These are phyloP conservation scores for Heliconius hermathena DNA, from an alignment of 1,140 invertebrate genomes.

Conservation along the genomic window DNA sequence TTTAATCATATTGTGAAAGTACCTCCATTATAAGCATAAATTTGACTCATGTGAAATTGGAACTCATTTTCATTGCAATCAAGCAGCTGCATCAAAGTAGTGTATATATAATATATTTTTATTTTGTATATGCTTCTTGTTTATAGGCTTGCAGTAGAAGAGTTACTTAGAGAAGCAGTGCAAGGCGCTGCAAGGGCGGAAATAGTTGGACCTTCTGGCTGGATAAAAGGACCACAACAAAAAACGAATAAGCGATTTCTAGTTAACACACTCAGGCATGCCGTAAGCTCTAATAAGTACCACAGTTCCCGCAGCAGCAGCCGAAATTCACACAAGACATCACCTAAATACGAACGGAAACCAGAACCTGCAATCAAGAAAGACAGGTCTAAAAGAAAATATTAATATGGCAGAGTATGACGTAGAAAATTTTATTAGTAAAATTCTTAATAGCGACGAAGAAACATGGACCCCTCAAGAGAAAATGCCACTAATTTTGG, in stretches of 20 bases:
- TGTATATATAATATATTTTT: too few species aligned
- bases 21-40: too few species aligned
- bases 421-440: slow-evolving; percentile 57
- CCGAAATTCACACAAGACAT: slow-evolving; percentile 48
- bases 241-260: slow-evolving; percentile 84
- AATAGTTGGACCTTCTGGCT: slow-evolving; percentile 84
- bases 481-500: slow-evolving; percentile 81
- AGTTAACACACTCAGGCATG: slow-evolving; percentile 75
- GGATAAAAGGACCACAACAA: slow-evolving; percentile 82
- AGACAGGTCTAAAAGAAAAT: slow-evolving; percentile 70
- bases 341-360: slow-evolving; percentile 58
- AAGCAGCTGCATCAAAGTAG: too few species aligned
- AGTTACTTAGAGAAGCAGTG: slow-evolving; percentile 84
- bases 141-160: slow-evolving; percentile 83
- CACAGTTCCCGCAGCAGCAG: slow-evolving; percentile 52
- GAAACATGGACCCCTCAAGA: slow-evolving; percentile 67
- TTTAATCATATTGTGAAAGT: too few species aligned
- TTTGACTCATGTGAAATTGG: too few species aligned
- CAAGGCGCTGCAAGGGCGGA: slow-evolving; percentile 83
- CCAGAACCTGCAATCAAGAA: slow-evolving; percentile 69
- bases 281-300: slow-evolving; percentile 76
- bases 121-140: background rate
- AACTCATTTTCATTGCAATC: too few species aligned
- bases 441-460: slow-evolving; percentile 56
- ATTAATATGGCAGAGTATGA: slow-evolving; percentile 70